These are phyloP conservation scores for Tonatia bakeri DNA, from an alignment of 2,113 vertebrate genomes.

Conservation along the genomic window DNA sequence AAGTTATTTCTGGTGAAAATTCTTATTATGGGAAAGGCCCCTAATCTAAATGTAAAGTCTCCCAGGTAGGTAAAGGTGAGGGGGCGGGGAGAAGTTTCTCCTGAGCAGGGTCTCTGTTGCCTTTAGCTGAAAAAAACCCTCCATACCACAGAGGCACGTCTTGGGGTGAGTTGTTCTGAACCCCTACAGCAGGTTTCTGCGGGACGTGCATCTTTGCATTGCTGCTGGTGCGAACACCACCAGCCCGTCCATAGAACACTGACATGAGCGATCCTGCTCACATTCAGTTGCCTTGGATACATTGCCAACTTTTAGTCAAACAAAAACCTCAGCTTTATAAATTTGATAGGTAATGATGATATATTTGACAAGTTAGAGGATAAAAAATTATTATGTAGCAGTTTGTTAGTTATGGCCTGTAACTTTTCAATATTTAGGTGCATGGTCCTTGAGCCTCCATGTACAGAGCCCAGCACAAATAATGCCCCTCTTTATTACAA, in stretches of 20 bases:
- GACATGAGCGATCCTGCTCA: background rate
- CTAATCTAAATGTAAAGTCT: background rate
- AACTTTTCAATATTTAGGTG: background rate
- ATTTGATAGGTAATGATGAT: background rate
- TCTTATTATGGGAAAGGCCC: background rate
- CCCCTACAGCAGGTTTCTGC: background rate
- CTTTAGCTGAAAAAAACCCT: background rate
- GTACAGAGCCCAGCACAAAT: no score
- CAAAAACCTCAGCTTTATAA: background rate
- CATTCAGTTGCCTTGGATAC: slow-evolving; percentile 12
- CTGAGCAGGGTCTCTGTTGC: background rate
- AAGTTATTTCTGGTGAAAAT: background rate
- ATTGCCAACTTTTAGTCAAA: background rate
- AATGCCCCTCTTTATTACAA: no score
- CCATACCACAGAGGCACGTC: background rate
- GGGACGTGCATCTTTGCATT: background rate
- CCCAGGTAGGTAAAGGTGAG: background rate
- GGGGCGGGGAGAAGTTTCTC: background rate
- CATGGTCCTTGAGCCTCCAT: background rate
- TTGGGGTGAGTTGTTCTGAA: background rate
- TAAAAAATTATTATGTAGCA: background rate
- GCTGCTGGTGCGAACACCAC: background rate
- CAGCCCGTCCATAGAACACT: background rate
- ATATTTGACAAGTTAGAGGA: background rate
- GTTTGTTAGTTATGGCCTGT: background rate